These are phyloP conservation scores for Gobio occitaniae DNA, from an alignment of 2,797 vertebrate genomes.

Conservation along the genomic window DNA sequence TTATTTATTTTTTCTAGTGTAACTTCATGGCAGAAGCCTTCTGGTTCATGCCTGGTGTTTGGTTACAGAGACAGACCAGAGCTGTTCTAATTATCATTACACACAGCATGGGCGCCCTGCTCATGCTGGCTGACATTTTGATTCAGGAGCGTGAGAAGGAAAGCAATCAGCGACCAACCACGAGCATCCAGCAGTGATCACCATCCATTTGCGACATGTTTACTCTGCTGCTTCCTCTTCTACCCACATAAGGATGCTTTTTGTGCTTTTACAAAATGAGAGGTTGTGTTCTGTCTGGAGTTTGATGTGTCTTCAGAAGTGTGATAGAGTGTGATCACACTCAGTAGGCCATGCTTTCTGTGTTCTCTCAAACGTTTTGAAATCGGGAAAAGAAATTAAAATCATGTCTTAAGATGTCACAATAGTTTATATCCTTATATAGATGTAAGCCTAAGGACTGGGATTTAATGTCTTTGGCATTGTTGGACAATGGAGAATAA, in stretches of 20 bases:
- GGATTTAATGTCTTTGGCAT: constrained; percentile 35
- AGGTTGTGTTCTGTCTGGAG: constrained; percentile 35
- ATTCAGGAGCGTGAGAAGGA: constrained; percentile 57
- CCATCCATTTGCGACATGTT: constrained; percentile 63
- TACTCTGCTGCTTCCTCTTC: constrained; percentile 42
- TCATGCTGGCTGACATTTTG: constrained; percentile 65
- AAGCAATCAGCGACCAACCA: constrained; percentile 64
- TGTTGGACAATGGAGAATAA: constrained; percentile 28
- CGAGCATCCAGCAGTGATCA: constrained; percentile 59
- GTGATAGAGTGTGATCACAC: constrained; percentile 16
- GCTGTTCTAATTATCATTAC: constrained; percentile 61
- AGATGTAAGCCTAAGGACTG: constrained; percentile 9
- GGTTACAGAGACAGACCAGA: constrained; percentile 46
- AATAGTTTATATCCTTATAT: constrained; percentile 6
- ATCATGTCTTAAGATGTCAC: constrained; percentile 11
- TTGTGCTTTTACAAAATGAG: constrained; percentile 41
- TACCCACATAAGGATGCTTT: constrained; percentile 41
- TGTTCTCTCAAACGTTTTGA: constrained; percentile 32
- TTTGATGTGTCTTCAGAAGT: constrained; percentile 35
- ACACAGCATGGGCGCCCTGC: constrained; percentile 51
- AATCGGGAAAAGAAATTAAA: constrained; percentile 42
- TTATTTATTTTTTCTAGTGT: neutral
- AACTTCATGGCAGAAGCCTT: neutral
- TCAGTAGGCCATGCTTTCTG: constrained; percentile 28
- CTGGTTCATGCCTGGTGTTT: constrained; percentile 21